Percentiles rank a stretch among this genome's conserved stretches.
Evolutionary conservation across 2,888 invertebrate genomes (phyloP).

Genomic region (Synanthedon formicaeformis): DNA sequence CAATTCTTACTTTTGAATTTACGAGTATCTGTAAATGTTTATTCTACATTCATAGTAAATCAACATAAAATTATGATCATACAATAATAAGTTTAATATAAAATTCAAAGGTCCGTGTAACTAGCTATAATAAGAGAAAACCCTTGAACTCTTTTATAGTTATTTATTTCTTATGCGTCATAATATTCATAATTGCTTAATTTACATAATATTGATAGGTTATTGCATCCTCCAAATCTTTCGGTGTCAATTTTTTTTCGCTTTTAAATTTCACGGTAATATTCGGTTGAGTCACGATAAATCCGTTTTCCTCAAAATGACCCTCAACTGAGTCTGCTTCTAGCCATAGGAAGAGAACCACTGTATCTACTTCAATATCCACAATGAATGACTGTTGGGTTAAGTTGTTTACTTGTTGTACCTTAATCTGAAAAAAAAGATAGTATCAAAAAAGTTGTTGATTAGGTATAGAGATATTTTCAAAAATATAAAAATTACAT

Average conservation of each 20-base stretch:
- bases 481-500: no score
- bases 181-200: constrained; percentile 8
- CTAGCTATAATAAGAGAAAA: no score
- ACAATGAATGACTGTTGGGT: constrained; percentile 18
- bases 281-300: constrained; percentile 55
- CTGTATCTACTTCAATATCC: constrained; percentile 46
- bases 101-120: no score
- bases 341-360: constrained; percentile 79
- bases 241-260: constrained; percentile 17
- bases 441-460: neutral
- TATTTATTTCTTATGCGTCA: no score
- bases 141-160: no score
- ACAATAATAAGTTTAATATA: no score
- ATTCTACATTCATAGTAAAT: no score
- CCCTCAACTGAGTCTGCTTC: constrained; percentile 69
- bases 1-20: no score
- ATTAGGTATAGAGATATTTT: neutral
- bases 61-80: no score
- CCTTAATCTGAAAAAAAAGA: constrained; percentile 3
- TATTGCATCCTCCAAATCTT: constrained; percentile 30
- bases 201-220: constrained; percentile 42
- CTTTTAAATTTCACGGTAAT: constrained; percentile 22
- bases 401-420: neutral
- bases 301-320: constrained; percentile 82
- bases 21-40: no score